Conservation (phyloP, 2,113 vertebrate species). For the Cranoglanis bouderius region DNA sequence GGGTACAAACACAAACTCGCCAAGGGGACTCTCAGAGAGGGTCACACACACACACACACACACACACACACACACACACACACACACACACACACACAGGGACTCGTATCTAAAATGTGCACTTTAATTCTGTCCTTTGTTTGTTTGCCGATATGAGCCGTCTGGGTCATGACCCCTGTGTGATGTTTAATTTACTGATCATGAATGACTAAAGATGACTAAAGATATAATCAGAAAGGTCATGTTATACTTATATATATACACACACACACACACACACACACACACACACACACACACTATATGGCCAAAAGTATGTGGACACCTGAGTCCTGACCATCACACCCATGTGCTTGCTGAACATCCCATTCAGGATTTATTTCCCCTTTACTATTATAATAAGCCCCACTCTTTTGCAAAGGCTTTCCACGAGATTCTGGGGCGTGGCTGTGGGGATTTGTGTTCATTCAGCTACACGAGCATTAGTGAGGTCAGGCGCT, state of each 20-base stretch:
- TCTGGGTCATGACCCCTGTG: neutral
- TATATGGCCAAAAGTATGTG: neutral
- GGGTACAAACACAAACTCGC: constrained; percentile 9
- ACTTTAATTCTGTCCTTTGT: neutral
- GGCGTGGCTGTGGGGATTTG: neutral
- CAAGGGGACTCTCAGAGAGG: neutral
- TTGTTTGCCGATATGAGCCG: neutral
- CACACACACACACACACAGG: constrained; percentile 2
- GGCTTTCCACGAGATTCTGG: neutral
- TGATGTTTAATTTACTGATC: neutral
- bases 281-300: neutral
- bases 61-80: too few relatives aligned
- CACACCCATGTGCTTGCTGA: neutral
- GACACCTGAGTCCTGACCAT: neutral
- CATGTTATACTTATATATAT: too few relatives aligned
- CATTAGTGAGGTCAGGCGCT: too few relatives aligned
- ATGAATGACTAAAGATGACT: neutral
- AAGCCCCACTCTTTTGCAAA: neutral
- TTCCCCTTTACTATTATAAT: neutral
- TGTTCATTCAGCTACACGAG: neutral
- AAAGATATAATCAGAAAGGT: neutral
- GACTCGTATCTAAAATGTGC: neutral
- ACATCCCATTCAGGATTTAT: neutral
- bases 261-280: too few relatives aligned
- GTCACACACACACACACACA: constrained; percentile 1